Evolutionary conservation across 2,113 vertebrate genomes (phyloP), one percentile per base, ranked within the genome.

Genomic region (Passer domesticus): DNA sequence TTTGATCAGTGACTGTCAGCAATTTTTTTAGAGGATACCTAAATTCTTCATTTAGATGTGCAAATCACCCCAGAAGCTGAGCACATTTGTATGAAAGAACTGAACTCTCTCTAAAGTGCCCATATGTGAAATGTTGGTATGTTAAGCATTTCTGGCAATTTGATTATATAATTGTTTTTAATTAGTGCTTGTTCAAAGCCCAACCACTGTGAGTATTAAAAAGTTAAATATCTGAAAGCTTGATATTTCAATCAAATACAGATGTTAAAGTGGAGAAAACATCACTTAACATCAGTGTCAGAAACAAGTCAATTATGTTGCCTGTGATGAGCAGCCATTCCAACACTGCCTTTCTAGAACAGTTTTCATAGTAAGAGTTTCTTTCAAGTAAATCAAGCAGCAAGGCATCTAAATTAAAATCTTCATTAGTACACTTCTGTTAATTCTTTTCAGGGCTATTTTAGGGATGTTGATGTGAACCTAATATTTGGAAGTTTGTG

Each of bases 141-240:
- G 64, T 59, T 89, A 89, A 84, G 25, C 46, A 66, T 87, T 91
- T 92, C 58, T 92, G 69, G 52, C 23, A 79, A 56, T 78, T 87
- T 85, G 62, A 89, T 95, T 89, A 79, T 76, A 16, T 82, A 94
- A 69, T 68, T 69, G 16, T 17, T 94, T 94, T 87, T 79, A 89
- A 91, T 91, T 91, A 82, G 44, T 56, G 25, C 53, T 81, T 78
- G 10, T 83, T 92, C 69, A 89, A 87, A 92, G 43, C 46, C 46
- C 39, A 67, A 52, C 59, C n/a, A 69, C 15, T 60, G 78, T 75
- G 49, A 87, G 28, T 69, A 43, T 69, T 89, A 76, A 87, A 89
- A 94, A 84, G 35, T 77, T 35, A 81, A 91, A 22, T 89, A 81
- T 82, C 52, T 75, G 44, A 68, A 82, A 64, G n/a, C 43, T 79